phyloP scores from a whole-genome alignment of 2,113 vertebrate species.

The Equus quagga region DNA sequence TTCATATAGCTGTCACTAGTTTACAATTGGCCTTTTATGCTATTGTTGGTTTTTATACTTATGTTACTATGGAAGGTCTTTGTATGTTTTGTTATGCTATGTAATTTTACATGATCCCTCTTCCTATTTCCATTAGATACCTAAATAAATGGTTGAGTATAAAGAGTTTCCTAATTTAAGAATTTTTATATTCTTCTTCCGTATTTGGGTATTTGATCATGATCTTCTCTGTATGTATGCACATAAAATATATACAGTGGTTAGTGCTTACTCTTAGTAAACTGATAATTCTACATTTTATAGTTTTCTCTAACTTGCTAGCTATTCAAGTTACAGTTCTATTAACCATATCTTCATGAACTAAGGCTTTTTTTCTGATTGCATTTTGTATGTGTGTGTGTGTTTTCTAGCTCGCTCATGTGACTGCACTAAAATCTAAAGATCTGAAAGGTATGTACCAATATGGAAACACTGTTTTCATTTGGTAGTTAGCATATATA shows the following conservation, averaged over 20 bases:
- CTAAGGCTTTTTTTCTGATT: conserved; percentile 53
- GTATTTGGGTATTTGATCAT: neutral
- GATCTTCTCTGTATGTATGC: neutral
- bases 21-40: neutral
- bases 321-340: conserved; percentile 34
- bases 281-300: neutral
- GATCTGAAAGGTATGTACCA: conserved; percentile 92
- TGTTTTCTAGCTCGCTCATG: conserved; percentile 91
- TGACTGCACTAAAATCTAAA: conserved; percentile 92
- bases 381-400: conserved; percentile 36
- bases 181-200: conserved; percentile 31
- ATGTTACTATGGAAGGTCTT: neutral
- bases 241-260: neutral
- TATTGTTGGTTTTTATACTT: conserved; percentile 6
- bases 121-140: neutral
- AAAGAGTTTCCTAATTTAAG: conserved; percentile 8
- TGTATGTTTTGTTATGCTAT: neutral
- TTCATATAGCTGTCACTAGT: neutral
- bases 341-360: neutral
- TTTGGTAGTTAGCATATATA: conserved; percentile 2
- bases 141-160: conserved; percentile 39
- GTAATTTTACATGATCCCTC: neutral
- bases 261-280: conserved; percentile 47
- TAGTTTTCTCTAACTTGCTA: neutral
- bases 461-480: conserved; percentile 36